Percentiles rank a stretch among this genome's conserved stretches.
phyloP scores from a whole-genome alignment of 1,140 invertebrate species.

The Drosophila ironensis region DNA sequence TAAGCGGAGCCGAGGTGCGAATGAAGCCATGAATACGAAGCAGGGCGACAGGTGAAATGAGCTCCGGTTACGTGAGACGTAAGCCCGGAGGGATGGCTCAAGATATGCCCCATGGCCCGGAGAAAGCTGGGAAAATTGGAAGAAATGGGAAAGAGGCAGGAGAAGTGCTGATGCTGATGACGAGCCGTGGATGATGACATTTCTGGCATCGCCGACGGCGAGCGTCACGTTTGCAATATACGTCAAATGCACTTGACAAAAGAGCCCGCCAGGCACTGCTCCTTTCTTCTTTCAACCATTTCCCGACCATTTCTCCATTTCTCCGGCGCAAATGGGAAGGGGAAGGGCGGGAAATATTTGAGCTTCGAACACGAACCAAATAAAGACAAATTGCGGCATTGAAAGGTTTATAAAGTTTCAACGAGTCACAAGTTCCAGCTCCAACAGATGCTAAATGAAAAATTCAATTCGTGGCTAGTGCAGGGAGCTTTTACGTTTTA shows the following conservation, averaged over 20 bases:
- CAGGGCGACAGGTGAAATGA: conserved; percentile 34
- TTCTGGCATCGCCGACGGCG: conserved; percentile 34
- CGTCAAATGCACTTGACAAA: conserved; percentile 76
- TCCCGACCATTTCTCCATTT: not conserved
- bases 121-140: too few species aligned
- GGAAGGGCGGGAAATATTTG: conserved; percentile 49
- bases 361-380: conserved; percentile 78
- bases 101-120: too few species aligned
- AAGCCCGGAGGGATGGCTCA: too few species aligned
- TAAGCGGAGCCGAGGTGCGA: conserved; percentile 17
- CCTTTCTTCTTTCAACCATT: too few species aligned
- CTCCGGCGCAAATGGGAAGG: not conserved
- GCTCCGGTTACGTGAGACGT: conserved; percentile 25
- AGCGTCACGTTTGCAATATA: conserved; percentile 80
- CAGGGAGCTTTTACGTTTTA: conserved; percentile 5
- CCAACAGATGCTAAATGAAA: conserved; percentile 53
- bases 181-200: conserved; percentile 54
- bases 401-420: conserved; percentile 74
- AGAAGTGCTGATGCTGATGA: not conserved
- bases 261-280: conserved; percentile 25
- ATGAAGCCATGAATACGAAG: conserved; percentile 55
- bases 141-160: not conserved
- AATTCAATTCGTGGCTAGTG: conserved; percentile 52
- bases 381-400: conserved; percentile 81
- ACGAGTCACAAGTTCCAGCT: conserved; percentile 29